Base-by-base conservation (phyloP, 2,888 invertebrate species). In the Dione juno region DNA sequence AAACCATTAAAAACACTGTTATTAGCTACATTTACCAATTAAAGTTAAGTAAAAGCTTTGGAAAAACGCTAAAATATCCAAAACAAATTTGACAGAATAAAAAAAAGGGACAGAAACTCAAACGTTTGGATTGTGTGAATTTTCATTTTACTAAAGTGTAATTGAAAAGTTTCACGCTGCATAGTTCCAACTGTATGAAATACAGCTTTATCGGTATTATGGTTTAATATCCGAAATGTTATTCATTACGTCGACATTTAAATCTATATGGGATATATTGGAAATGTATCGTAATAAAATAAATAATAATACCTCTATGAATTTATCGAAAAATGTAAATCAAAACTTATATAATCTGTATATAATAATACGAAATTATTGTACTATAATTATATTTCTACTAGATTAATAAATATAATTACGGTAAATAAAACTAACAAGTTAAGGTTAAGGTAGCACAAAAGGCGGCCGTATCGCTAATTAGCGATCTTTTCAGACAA, bases 151-250 rank as follows among this genome's bases (percentile, higher is more conserved):
- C 21, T 57, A 69, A 64, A 69, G 64, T 63, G 69, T 69, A 64
- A 69, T 69, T 69, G 69, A 63, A 69, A 69, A 64, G 45, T 57
- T 69, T 57, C 45, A 64, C 68, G 68, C 35, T 11, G 63, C 64
- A 48, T 69, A 69, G 54, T 64, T 50, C 21, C n/a, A n/a, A 52
- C 37, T n/a, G 63, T 63, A 69, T 67, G 43, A 40, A 63, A 48
- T 64, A 63, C 40, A n/a, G 40, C 45, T 54, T 64, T 63, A 69
- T 54, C 69, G 45, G 37, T 52, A 64, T 63, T 54, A 54, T 54
- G 40, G 67, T 59, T 68, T 57, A 41, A 69, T 69, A 69, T 69
- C 54, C n/a, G 69, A 69, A 68, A 69, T 54, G 64, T 54, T 64
- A 40, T 19, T 61, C 8, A 53, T 54, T 28, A 50, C 52, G 50